phyloP scores from a whole-genome alignment of 2,888 invertebrate species.

The Meteorus cinctellus region DNA sequence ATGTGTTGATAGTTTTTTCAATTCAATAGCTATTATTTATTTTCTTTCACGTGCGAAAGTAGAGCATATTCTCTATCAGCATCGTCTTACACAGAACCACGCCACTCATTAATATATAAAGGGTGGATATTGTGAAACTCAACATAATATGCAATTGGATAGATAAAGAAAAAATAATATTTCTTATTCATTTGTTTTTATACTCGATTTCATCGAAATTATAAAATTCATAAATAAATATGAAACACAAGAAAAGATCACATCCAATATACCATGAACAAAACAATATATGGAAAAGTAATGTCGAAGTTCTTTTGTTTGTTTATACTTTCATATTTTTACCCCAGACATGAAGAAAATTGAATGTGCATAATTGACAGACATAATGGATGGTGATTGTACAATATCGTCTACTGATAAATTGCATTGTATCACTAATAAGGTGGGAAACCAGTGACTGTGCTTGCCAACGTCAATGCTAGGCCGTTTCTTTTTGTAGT shows the following conservation, averaged over 20 bases:
- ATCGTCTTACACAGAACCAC: background rate
- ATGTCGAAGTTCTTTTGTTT: too few species aligned
- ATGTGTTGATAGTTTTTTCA: background rate
- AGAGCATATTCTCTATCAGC: background rate
- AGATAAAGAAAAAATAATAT: too few species aligned
- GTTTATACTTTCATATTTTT: too few species aligned
- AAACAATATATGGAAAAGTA: too few species aligned
- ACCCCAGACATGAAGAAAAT: too few species aligned
- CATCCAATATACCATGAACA: too few species aligned
- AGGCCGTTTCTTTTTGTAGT: background rate
- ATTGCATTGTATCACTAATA: constrained; percentile 13
- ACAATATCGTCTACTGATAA: constrained; percentile 20
- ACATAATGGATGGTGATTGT: background rate
- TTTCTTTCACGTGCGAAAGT: background rate
- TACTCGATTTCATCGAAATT: too few species aligned
- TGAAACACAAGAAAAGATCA: too few species aligned
- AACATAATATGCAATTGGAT: background rate
- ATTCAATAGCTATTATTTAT: background rate
- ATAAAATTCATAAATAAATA: too few species aligned
- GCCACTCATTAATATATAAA: background rate
- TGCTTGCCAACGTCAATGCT: background rate
- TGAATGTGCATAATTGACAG: too few species aligned
- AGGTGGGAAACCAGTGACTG: constrained; percentile 21
- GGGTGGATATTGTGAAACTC: background rate
- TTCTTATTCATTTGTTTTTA: too few species aligned